phyloP scores from a whole-genome alignment of 2,113 vertebrate genomes.

The Zosterops japonicus region DNA sequence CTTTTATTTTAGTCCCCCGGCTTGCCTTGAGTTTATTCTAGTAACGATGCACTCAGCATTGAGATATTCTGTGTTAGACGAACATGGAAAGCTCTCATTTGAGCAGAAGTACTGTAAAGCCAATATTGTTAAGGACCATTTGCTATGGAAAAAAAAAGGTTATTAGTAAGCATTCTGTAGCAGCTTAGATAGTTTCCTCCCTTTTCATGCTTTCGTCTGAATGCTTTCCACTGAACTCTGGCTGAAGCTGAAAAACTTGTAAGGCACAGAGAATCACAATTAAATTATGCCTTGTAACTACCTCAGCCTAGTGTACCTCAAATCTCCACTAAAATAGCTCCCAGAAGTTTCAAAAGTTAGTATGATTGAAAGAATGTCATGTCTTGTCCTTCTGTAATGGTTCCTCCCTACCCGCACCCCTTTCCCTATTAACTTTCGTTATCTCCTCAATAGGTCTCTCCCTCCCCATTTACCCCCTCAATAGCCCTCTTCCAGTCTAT shows the following conservation, averaged over 20 bases:
- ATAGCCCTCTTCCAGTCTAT: too few species aligned
- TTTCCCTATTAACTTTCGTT: too few species aligned
- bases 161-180: slow-evolving; percentile 9
- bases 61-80: slow-evolving; percentile 42
- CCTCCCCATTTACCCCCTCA: too few species aligned
- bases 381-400: background rate
- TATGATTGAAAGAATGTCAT: background rate
- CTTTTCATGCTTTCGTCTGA: slow-evolving; percentile 6
- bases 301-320: background rate
- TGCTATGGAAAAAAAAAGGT: background rate
- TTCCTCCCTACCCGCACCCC: too few species aligned
- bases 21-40: background rate
- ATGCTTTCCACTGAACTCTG: slow-evolving; percentile 17
- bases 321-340: background rate
- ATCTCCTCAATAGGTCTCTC: too few species aligned
- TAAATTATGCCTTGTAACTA: slow-evolving; percentile 27
- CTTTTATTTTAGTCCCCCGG: background rate
- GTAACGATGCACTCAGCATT: background rate
- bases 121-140: slow-evolving; percentile 30
- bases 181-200: background rate
- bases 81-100: slow-evolving; percentile 24
- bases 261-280: background rate
- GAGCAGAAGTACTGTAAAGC: slow-evolving; percentile 35
- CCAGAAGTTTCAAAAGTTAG: background rate
- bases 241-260: background rate